These are phyloP conservation scores for Platycnemis pennipes DNA, from an alignment of 2,888 invertebrate genomes.

Conservation along the genomic window DNA sequence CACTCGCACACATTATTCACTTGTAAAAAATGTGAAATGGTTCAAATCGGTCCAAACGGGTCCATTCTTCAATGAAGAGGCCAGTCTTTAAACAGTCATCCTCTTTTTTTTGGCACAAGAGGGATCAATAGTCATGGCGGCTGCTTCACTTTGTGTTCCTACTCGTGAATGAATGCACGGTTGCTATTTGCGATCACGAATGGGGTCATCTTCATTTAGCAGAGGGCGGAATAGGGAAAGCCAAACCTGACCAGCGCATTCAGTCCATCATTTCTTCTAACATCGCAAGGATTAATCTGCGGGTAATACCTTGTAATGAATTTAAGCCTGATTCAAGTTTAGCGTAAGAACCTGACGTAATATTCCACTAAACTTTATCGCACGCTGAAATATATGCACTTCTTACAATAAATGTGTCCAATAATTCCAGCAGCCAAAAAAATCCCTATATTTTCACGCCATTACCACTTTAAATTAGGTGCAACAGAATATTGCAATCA, in stretches of 20 bases:
- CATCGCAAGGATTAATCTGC: too few relatives aligned
- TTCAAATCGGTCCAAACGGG: neutral
- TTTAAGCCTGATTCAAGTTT: too few relatives aligned
- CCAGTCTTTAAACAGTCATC: neutral
- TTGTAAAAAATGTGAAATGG: neutral
- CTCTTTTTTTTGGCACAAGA: neutral
- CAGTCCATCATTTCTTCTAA: neutral
- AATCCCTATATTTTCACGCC: too few relatives aligned
- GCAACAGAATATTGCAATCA: too few relatives aligned
- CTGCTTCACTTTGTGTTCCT: neutral
- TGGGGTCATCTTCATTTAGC: neutral
- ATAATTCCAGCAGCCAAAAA: too few relatives aligned
- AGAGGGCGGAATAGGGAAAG: neutral
- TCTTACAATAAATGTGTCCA: too few relatives aligned
- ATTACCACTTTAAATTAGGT: too few relatives aligned
- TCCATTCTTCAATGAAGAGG: neutral
- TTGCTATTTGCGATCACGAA: neutral
- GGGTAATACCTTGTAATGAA: too few relatives aligned
- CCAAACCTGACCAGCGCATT: neutral
- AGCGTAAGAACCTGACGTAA: too few relatives aligned
- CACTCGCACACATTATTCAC: neutral
- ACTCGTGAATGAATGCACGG: neutral
- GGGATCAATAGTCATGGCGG: neutral
- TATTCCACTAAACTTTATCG: too few relatives aligned
- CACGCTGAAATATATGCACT: too few relatives aligned